Percentiles rank a stretch among this genome's conserved stretches.
Evolutionary conservation across 2,113 vertebrate genomes (phyloP).

Genomic region (Eulacestoma nigropectus): DNA sequence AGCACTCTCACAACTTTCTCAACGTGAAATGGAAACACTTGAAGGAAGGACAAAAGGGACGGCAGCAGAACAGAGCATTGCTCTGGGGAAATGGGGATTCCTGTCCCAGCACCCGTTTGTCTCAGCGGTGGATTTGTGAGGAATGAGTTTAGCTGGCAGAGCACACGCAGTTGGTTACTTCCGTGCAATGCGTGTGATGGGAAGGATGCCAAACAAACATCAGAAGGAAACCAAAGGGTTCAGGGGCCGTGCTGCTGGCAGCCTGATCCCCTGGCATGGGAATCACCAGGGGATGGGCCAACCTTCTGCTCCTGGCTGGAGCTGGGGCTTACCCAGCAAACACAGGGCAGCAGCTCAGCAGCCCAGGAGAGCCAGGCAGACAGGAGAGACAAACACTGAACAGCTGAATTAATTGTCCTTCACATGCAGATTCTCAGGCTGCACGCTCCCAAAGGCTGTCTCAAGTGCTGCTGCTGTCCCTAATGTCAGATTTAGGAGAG

Average conservation of each 20-base stretch:
- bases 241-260: neutral
- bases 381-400: neutral
- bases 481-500: neutral
- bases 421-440: neutral
- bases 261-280: neutral
- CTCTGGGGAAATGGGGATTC: neutral
- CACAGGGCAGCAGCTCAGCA: neutral
- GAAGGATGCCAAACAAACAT: neutral
- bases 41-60: neutral
- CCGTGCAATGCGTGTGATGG: rapidly evolving
- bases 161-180: neutral
- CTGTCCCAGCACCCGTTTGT: neutral
- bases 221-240: neutral
- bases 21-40: neutral
- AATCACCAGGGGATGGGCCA: neutral
- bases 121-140: neutral
- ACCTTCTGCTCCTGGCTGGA: neutral
- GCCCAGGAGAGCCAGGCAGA: neutral
- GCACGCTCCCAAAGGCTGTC: neutral
- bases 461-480: neutral
- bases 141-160: neutral
- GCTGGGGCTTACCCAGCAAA: neutral
- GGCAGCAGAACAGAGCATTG: rapidly evolving
- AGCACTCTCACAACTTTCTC: neutral
- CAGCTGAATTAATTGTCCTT: neutral